Conservation (phyloP, 37 sponge, comb jelly and placozoan species). For the Aplysina aerophoba region DNA sequence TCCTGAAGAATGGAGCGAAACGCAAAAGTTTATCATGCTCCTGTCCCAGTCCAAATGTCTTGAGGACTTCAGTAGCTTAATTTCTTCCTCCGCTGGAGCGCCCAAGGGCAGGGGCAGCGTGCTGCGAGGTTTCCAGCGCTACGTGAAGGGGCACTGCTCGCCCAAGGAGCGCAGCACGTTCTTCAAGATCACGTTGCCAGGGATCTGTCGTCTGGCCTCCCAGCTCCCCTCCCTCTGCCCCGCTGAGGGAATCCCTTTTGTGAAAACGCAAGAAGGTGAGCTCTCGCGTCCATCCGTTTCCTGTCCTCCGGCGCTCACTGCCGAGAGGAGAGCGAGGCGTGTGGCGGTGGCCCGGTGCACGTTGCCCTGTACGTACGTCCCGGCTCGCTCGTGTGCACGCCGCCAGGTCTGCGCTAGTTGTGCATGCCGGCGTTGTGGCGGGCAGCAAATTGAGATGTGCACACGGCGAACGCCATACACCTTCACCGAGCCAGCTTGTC, state of each 20-base stretch:
- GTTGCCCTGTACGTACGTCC: too few relatives aligned
- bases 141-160: constrained; percentile 41
- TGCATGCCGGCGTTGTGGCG: too few relatives aligned
- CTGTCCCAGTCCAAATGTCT: constrained; percentile 30
- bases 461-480: too few relatives aligned
- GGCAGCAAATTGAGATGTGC: too few relatives aligned
- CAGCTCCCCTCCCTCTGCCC: constrained; percentile 59
- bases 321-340: too few relatives aligned
- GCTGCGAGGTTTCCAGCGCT: constrained; percentile 49
- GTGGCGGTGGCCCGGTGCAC: too few relatives aligned
- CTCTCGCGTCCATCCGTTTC: neutral
- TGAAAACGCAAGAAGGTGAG: constrained; percentile 64
- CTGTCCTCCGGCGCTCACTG: too few relatives aligned
- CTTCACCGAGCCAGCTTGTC: too few relatives aligned
- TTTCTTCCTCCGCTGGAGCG: constrained; percentile 25
- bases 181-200: constrained; percentile 54
- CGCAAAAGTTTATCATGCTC: constrained; percentile 41
- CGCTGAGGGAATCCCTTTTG: constrained; percentile 60
- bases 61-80: constrained; percentile 30
- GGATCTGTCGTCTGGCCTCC: constrained; percentile 62
- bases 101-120: neutral
- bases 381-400: too few relatives aligned
- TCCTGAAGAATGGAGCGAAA: constrained; percentile 47
- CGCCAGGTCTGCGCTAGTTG: too few relatives aligned
- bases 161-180: constrained; percentile 55